A percentile compares a stretch with the other conserved stretches of the same genome.
Evolutionary conservation across 2,888 invertebrate genomes (phyloP).

Genomic region (Coleophora deauratella): DNA sequence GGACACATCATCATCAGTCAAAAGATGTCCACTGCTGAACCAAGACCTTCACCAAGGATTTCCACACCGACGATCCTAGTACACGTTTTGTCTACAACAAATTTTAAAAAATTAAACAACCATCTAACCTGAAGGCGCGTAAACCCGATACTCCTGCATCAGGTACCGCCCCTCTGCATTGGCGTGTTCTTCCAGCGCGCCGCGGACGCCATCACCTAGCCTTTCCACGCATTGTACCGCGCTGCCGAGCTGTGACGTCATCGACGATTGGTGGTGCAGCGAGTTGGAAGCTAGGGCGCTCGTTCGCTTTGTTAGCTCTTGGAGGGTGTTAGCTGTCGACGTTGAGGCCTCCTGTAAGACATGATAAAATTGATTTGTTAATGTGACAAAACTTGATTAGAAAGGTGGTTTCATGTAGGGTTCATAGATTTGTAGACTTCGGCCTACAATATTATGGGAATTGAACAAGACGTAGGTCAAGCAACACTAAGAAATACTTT

Average conservation of each 20-base stretch:
- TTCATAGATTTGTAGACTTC: too few species aligned
- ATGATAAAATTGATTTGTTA: not conserved
- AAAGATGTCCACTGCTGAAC: too few species aligned
- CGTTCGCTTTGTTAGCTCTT: slow-evolving; percentile 9
- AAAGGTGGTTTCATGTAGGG: too few species aligned
- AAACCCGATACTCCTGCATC: slow-evolving; percentile 41
- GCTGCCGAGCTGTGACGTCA: not conserved
- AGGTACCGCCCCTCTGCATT: slow-evolving; percentile 39
- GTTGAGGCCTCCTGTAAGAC: slow-evolving; percentile 22
- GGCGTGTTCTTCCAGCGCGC: slow-evolving; percentile 19
- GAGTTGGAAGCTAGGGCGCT: not conserved
- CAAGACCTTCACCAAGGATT: too few species aligned
- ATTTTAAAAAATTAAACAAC: not conserved
- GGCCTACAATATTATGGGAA: too few species aligned
- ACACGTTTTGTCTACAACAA: too few species aligned
- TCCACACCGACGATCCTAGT: too few species aligned
- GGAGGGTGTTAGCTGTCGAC: slow-evolving; percentile 14
- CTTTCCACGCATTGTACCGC: slow-evolving; percentile 8
- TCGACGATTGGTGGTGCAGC: not conserved
- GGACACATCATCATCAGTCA: too few species aligned
- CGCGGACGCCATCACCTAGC: slow-evolving; percentile 14
- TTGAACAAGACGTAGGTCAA: too few species aligned
- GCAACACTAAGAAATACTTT: too few species aligned
- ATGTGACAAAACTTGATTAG: too few species aligned
- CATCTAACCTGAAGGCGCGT: slow-evolving; percentile 52